A percentile compares a stretch with the other conserved stretches of the same genome.
phyloP scores from a whole-genome alignment of 2,888 invertebrate genomes.

The Drosophila anomalata region DNA sequence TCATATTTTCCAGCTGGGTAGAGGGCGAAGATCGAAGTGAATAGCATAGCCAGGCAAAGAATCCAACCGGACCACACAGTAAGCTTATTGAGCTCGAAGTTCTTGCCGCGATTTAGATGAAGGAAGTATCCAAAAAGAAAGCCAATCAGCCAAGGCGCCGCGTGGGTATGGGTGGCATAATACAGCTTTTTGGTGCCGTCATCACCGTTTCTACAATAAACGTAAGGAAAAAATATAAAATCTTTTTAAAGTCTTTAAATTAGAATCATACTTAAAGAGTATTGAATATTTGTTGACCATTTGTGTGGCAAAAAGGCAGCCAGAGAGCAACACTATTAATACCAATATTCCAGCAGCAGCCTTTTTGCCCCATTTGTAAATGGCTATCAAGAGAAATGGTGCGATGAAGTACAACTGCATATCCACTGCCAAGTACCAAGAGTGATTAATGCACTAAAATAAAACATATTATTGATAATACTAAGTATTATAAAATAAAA shows the following conservation, averaged over 20 bases:
- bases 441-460: slow-evolving; percentile 82
- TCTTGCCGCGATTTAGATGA: slow-evolving; percentile 42
- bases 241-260: not conserved
- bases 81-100: slow-evolving; percentile 46
- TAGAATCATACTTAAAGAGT: slow-evolving; percentile 38
- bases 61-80: slow-evolving; percentile 63
- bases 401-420: slow-evolving; percentile 24
- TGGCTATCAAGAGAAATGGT: slow-evolving; percentile 14
- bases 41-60: slow-evolving; percentile 50
- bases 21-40: slow-evolving; percentile 63
- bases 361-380: slow-evolving; percentile 67
- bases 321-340: slow-evolving; percentile 66
- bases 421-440: slow-evolving; percentile 63
- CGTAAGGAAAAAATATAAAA: not conserved
- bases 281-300: slow-evolving; percentile 64
- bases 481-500: not conserved
- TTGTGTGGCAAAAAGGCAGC: slow-evolving; percentile 70
- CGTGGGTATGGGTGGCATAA: slow-evolving; percentile 55
- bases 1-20: slow-evolving; percentile 39
- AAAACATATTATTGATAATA: not conserved
- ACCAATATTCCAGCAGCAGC: slow-evolving; percentile 59
- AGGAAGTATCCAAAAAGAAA: slow-evolving; percentile 60
- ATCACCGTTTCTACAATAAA: not conserved
- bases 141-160: slow-evolving; percentile 70
- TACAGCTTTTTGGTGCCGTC: slow-evolving; percentile 40